Evolutionary conservation across 2,888 invertebrate genomes (phyloP).

Genomic region (Apotomis betuletana): DNA sequence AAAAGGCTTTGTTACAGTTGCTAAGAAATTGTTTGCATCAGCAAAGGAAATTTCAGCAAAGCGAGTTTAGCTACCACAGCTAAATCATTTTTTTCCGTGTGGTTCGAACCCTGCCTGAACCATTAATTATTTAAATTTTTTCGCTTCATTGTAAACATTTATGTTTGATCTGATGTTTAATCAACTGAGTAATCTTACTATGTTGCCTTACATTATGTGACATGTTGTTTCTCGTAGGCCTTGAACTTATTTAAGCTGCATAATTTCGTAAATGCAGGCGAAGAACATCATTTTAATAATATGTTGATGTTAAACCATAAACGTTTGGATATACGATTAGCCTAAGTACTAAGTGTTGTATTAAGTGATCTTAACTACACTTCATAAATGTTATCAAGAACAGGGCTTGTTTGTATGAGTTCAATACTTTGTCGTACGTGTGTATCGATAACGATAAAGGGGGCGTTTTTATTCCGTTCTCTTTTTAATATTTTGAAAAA

Average conservation of each 20-base stretch:
- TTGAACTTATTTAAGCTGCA: neutral
- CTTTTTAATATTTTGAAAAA: neutral
- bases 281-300: neutral
- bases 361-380: neutral
- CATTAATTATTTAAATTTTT: too few relatives aligned
- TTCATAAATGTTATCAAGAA: neutral
- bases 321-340: too few relatives aligned
- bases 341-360: too few relatives aligned
- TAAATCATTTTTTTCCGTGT: too few relatives aligned
- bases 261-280: neutral
- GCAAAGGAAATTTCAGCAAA: too few relatives aligned
- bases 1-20: too few relatives aligned
- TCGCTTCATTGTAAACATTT: too few relatives aligned
- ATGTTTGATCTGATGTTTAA: too few relatives aligned
- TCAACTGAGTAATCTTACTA: too few relatives aligned
- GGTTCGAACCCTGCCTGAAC: too few relatives aligned
- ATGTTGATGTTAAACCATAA: neutral
- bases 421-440: neutral
- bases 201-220: neutral
- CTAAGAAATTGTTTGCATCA: too few relatives aligned
- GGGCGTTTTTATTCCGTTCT: neutral
- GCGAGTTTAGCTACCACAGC: too few relatives aligned
- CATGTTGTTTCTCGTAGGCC: neutral
- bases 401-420: neutral
- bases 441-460: neutral